Conservation (phyloP, 1,140 invertebrate genomes). For the Tribolium madens region DNA sequence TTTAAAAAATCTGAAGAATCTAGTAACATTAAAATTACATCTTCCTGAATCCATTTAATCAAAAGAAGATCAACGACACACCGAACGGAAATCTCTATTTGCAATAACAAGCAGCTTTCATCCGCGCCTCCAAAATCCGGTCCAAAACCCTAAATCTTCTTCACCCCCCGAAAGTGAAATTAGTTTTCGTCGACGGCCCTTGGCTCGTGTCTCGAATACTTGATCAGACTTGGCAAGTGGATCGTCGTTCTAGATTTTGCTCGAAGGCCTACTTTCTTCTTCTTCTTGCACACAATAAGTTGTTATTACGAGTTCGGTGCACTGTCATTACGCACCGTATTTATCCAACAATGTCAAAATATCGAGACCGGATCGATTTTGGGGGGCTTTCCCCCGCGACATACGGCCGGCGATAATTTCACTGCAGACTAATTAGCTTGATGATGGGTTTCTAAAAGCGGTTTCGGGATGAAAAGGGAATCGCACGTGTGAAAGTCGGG, state of each 20-base stretch:
- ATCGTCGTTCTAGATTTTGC: conserved; percentile 33
- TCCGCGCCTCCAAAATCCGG: background rate
- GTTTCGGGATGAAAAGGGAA: conserved; percentile 4
- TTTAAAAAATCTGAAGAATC: too few relatives aligned
- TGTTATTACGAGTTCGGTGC: conserved; percentile 32
- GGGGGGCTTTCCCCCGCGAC: background rate
- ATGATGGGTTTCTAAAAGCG: too few relatives aligned
- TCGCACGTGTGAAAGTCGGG: conserved; percentile 17
- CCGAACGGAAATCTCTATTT: too few relatives aligned
- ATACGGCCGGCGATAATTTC: background rate
- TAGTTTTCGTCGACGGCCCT: background rate
- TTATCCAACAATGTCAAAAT: conserved; percentile 28
- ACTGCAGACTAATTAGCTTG: background rate
- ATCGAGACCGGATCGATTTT: conserved; percentile 9
- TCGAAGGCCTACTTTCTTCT: conserved; percentile 36
- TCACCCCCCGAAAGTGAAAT: conserved; percentile 4
- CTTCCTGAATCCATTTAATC: too few relatives aligned
- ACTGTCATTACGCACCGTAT: conserved; percentile 6
- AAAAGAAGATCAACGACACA: too few relatives aligned
- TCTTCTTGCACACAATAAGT: conserved; percentile 8
- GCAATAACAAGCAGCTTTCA: background rate
- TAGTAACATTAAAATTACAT: too few relatives aligned
- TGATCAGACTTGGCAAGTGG: conserved; percentile 32
- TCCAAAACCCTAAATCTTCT: background rate
- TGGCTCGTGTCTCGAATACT: conserved; percentile 11